Evolutionary conservation across 1,140 invertebrate genomes (phyloP).

Genomic region (Chlorops oryzae): DNA sequence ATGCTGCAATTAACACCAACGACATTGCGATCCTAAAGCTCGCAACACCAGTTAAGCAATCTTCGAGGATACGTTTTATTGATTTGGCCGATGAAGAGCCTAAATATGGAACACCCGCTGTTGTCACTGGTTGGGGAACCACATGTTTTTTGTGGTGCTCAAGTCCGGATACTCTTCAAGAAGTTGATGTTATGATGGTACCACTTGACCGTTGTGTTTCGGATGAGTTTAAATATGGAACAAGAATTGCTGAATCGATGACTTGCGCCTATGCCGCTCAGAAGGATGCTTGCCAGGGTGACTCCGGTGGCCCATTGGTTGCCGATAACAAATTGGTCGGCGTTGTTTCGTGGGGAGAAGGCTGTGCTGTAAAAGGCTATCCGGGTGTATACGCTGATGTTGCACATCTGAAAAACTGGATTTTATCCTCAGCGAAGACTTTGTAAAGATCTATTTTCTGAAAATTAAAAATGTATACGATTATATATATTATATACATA

Average conservation of each 20-base stretch:
- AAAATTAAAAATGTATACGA: no score
- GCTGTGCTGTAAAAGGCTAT: constrained; percentile 48
- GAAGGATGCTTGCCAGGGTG: constrained; percentile 38
- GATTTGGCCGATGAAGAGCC: constrained; percentile 21
- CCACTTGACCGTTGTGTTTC: constrained; percentile 15
- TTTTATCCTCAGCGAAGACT: not conserved
- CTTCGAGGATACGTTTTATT: constrained; percentile 17
- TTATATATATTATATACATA: no score
- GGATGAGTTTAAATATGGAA: constrained; percentile 20
- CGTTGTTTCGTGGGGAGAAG: constrained; percentile 51
- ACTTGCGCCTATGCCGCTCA: not conserved
- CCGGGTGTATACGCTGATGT: constrained; percentile 51
- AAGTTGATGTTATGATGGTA: constrained; percentile 21
- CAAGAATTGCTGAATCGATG: constrained; percentile 39
- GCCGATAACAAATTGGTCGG: constrained; percentile 49
- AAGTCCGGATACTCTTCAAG: constrained; percentile 14
- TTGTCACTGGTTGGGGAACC: constrained; percentile 37
- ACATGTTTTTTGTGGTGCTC: constrained; percentile 25
- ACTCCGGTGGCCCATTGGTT: constrained; percentile 55
- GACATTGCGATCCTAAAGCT: constrained; percentile 53
- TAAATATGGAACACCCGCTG: constrained; percentile 23
- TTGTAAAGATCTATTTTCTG: no score
- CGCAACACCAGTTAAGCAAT: constrained; percentile 22
- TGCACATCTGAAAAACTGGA: not conserved
- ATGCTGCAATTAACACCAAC: constrained; percentile 30